phyloP scores from a whole-genome alignment of 2,888 invertebrate genomes.

The Nemoura dubitans region DNA sequence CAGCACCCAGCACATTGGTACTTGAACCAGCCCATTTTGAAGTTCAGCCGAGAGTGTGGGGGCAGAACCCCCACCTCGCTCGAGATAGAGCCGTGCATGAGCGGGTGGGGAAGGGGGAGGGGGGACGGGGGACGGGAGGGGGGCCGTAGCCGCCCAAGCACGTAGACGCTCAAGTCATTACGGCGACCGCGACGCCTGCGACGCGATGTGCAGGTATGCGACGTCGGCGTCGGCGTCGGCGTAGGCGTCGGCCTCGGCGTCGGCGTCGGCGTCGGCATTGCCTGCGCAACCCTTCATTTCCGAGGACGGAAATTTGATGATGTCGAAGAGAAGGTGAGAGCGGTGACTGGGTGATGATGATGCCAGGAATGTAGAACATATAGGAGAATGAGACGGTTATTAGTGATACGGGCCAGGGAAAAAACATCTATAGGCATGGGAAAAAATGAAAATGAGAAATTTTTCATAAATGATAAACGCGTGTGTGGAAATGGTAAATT shows the following conservation, averaged over 20 bases:
- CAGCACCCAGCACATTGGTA: neutral
- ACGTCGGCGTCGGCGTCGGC: slow-evolving; percentile 14
- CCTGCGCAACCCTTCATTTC: slow-evolving; percentile 43
- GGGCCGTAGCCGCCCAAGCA: neutral
- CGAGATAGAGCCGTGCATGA: neutral
- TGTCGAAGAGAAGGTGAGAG: slow-evolving; percentile 42
- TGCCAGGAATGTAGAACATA: neutral
- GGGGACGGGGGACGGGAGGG: neutral
- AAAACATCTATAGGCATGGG: neutral
- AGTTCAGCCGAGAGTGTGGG: neutral
- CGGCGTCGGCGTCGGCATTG: slow-evolving; percentile 3
- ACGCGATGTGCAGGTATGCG: slow-evolving; percentile 36
- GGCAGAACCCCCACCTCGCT: neutral
- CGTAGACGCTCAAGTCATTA: slow-evolving; percentile 30
- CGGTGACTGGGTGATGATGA: slow-evolving; percentile 19
- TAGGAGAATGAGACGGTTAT: slow-evolving; percentile 1
- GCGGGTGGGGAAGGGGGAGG: neutral
- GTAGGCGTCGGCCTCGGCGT: slow-evolving; percentile 2
- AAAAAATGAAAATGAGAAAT: neutral
- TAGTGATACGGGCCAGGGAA: neutral
- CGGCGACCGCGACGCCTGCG: slow-evolving; percentile 26
- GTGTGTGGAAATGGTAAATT: neutral
- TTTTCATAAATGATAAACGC: neutral
- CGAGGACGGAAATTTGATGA: slow-evolving; percentile 48
- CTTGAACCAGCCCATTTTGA: slow-evolving; percentile 21